phyloP scores from a whole-genome alignment of 2,113 vertebrate genomes.

The Muntiacus muntjak region DNA sequence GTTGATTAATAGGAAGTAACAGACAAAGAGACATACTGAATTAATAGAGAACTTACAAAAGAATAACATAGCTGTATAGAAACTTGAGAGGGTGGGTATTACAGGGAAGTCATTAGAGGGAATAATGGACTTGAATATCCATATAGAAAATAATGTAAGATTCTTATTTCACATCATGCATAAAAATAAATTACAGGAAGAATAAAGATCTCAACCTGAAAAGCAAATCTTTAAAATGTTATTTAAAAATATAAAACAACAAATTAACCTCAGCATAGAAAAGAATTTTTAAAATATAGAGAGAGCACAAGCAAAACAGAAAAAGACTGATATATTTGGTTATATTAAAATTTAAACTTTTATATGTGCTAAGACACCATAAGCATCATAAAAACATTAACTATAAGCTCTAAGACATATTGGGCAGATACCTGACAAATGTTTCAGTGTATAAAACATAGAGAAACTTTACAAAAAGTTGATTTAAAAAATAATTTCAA shows the following conservation, averaged over 20 bases:
- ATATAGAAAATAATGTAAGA: not conserved
- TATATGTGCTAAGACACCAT: not conserved
- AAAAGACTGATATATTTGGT: not conserved
- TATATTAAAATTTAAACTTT: not conserved
- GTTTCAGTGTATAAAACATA: not conserved
- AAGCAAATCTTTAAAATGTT: conserved; percentile 21
- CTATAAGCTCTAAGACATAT: not conserved
- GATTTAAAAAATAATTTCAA: not conserved
- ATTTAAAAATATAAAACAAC: not conserved
- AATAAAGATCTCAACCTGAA: not conserved
- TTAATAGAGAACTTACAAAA: not conserved
- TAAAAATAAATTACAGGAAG: not conserved
- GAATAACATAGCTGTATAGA: not conserved
- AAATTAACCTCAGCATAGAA: not conserved
- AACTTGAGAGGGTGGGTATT: not conserved
- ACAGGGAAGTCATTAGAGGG: not conserved
- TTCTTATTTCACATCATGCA: not conserved
- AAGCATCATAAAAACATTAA: not conserved
- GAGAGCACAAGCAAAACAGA: not conserved
- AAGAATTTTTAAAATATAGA: not conserved
- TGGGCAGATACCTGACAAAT: not conserved
- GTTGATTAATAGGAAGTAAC: not conserved
- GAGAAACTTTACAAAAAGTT: not conserved
- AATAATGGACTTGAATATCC: not conserved
- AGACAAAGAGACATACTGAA: not conserved